A percentile compares a stretch with the other conserved stretches of the same genome.
Conservation (phyloP, 2,113 vertebrate species). For the Chaetorhynchus papuensis region DNA sequence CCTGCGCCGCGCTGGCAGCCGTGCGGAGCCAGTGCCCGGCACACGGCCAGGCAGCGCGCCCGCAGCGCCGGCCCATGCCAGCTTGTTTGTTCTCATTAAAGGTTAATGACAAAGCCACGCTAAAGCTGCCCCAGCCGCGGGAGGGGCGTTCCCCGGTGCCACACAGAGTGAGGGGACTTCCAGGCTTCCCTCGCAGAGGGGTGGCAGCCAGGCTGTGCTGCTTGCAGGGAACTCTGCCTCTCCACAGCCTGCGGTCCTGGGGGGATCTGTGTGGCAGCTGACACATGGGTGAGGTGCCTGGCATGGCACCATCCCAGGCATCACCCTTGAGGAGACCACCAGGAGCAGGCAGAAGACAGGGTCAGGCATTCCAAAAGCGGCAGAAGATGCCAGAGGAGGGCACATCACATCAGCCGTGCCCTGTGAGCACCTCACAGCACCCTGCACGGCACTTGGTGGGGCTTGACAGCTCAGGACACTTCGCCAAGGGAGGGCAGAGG, state of each 20-base stretch:
- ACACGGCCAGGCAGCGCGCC: not conserved
- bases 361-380: not conserved
- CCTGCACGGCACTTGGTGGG: rapidly evolving
- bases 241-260: rapidly evolving
- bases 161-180: not conserved
- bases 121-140: not conserved
- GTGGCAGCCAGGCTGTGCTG: not conserved
- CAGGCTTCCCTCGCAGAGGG: not conserved
- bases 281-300: not conserved
- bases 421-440: not conserved
- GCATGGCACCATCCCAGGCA: not conserved
- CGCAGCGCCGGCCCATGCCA: not conserved
- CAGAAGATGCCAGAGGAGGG: rapidly evolving
- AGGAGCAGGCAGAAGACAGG: not conserved
- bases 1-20: not conserved
- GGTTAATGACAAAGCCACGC: conserved; percentile 7
- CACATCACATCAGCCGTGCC: not conserved
- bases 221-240: not conserved
- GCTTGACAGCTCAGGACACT: not conserved
- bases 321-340: not conserved
- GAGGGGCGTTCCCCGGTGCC: not conserved
- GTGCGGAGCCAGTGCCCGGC: not conserved
- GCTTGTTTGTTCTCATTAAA: conserved; percentile 64
- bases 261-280: not conserved
- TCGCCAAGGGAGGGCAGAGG: not conserved